Conservation (phyloP, 2,888 invertebrate genomes). For the Buathra laborator region DNA sequence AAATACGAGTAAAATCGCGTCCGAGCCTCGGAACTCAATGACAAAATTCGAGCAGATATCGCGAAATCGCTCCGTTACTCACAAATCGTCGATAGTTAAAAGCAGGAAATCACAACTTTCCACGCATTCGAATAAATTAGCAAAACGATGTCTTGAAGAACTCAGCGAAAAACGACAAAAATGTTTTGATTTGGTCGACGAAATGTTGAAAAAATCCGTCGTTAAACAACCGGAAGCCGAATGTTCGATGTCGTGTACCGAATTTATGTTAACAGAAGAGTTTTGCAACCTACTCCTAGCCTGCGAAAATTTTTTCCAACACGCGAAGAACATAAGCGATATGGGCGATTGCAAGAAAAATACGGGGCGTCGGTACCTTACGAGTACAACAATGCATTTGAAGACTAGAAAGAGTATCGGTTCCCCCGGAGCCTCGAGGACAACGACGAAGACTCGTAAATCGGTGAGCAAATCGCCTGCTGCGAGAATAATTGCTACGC, state of each 20-base stretch:
- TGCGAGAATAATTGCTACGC: neutral
- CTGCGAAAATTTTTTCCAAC: neutral
- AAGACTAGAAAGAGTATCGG: neutral
- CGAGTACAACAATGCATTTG: neutral
- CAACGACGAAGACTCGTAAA: conserved; percentile 7
- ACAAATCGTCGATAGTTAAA: neutral
- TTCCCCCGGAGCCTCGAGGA: neutral
- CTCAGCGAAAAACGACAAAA: conserved; percentile 37
- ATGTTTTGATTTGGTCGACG: conserved; percentile 14
- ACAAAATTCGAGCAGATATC: neutral
- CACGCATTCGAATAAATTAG: conserved; percentile 1
- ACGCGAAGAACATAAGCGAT: neutral
- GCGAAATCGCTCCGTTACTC: neutral
- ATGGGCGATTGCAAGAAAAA: neutral
- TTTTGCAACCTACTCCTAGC: conserved; percentile 24
- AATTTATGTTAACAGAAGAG: neutral
- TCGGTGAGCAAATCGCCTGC: conserved; percentile 9
- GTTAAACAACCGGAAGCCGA: neutral
- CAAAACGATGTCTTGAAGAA: conserved; percentile 20
- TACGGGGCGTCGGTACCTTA: neutral
- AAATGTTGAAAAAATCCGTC: neutral
- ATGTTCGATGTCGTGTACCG: neutral
- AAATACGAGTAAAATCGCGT: conserved; percentile 24
- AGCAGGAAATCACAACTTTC: neutral
- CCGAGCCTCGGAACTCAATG: neutral